Percentiles rank a stretch among this genome's conserved stretches.
phyloP scores from a whole-genome alignment of 1,140 invertebrate genomes.

The Lordiphosa collinella region DNA sequence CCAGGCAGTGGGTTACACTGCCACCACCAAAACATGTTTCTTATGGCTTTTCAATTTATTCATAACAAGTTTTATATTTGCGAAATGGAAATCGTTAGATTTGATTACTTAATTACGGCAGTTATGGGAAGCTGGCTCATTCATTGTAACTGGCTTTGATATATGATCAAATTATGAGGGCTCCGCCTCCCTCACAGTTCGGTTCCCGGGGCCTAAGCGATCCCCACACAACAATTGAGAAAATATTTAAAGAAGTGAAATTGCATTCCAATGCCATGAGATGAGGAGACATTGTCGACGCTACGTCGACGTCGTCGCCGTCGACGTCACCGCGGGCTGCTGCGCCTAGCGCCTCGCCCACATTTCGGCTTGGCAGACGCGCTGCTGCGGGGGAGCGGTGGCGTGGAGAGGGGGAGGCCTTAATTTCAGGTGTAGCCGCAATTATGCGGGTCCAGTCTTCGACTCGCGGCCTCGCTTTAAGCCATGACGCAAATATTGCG shows the following conservation, averaged over 20 bases:
- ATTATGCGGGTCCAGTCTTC: slow-evolving; percentile 54
- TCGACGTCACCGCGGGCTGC: neutral
- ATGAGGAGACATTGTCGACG: slow-evolving; percentile 1
- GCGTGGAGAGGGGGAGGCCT: slow-evolving; percentile 20
- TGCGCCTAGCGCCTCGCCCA: slow-evolving; percentile 56
- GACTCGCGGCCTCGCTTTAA: slow-evolving; percentile 28
- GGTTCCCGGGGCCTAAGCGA: neutral
- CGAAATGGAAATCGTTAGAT: too few species aligned
- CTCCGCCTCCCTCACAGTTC: neutral
- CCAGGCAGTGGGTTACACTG: too few species aligned
- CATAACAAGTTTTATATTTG: neutral
- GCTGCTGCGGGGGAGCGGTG: too few species aligned
- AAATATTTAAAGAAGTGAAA: slow-evolving; percentile 78
- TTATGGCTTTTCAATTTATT: too few species aligned
- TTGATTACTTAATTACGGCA: too few species aligned
- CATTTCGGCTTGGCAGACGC: slow-evolving; percentile 22
- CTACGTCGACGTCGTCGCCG: neutral
- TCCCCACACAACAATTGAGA: slow-evolving; percentile 56
- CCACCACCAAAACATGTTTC: too few species aligned
- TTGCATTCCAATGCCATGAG: slow-evolving; percentile 66
- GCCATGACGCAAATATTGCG: slow-evolving; percentile 61
- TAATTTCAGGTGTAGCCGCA: slow-evolving; percentile 56
- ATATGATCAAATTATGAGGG: too few species aligned
- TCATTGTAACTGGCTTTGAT: too few species aligned
- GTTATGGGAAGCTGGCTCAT: too few species aligned